phyloP scores from a whole-genome alignment of 2,113 vertebrate genomes.

The Toxostoma redivivum region DNA sequence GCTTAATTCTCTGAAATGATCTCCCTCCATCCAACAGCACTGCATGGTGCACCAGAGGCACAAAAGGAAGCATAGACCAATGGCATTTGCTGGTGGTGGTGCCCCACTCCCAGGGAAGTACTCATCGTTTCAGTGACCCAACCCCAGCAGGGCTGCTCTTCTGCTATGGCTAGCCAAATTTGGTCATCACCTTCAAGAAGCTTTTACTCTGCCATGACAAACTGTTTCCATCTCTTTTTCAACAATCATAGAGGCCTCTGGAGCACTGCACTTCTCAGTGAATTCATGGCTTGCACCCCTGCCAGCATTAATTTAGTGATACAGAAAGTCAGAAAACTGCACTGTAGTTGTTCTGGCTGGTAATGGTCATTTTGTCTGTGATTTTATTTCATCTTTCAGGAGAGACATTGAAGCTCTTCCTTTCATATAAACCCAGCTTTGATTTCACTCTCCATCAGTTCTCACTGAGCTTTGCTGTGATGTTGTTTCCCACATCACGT shows the following conservation, averaged over 20 bases:
- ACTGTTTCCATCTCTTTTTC: background rate
- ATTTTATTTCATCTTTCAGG: background rate
- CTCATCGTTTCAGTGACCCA: background rate
- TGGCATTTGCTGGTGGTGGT: background rate
- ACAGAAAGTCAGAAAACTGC: background rate
- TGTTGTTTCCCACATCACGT: background rate
- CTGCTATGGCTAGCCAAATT: background rate
- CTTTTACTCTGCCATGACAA: background rate
- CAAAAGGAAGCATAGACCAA: background rate
- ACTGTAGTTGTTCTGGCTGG: background rate
- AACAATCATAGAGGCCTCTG: accelerated
- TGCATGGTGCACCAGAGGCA: accelerated
- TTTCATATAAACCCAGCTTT: background rate
- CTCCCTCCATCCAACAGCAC: background rate
- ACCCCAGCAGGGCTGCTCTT: background rate
- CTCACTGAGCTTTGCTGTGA: background rate
- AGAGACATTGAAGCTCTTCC: background rate
- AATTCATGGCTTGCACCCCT: background rate
- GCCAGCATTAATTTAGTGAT: background rate
- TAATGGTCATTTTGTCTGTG: background rate
- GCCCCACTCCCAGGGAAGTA: accelerated
- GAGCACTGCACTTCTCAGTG: background rate
- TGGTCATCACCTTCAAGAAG: background rate
- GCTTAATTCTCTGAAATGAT: background rate
- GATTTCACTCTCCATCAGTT: background rate